Evolutionary conservation across 2,888 invertebrate genomes (phyloP), one percentile per base, ranked within the genome.

Genomic region (Cataglyphis rosenhaueri): DNA sequence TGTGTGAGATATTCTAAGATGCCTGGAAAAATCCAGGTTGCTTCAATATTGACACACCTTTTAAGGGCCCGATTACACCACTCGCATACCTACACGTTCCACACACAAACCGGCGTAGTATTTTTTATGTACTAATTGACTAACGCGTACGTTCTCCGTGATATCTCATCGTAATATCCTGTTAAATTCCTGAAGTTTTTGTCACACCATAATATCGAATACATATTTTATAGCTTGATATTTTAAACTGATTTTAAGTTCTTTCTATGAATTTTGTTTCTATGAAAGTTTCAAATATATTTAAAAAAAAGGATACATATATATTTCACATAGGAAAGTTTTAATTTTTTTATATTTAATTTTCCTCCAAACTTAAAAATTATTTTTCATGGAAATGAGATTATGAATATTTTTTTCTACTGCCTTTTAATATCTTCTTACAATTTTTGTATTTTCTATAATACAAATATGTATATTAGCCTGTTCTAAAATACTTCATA

Each of bases 21-120:
- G 74, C 44, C 35, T 55, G 66, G 44, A 85, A 68, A 52, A 79
- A 88, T 84, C 84, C 81, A 83, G 85, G 85, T 83, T 88, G 86
- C 81, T 83, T 70, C 84, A 88, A 88, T 88, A 88, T 88, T 88
- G 84, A 88, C 88, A 70, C 59, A 61, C 52, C 83, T 74, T 86
- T 88, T 83, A 79, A 86, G 83, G 87, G 85, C 57, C 59, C 59
- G 88, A 88, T 88, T 86, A 82, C 83, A 83, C 61, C 81, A 84
- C 81, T 84, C 82, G 71, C 79, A 74, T 83, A 15, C 52, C 35
- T 76, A 57, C 83, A 64, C 79, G 78, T 12, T 78, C 66, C 15
- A 21, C 70, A 65, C 81, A 78, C 59, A 65, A 44, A 70, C 55
- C 65, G 66, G 15, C 32, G 44, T 57, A 41, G 15, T 78, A 57